phyloP scores from a whole-genome alignment of 2,113 vertebrate genomes.

The Stigmatopora nigra region DNA sequence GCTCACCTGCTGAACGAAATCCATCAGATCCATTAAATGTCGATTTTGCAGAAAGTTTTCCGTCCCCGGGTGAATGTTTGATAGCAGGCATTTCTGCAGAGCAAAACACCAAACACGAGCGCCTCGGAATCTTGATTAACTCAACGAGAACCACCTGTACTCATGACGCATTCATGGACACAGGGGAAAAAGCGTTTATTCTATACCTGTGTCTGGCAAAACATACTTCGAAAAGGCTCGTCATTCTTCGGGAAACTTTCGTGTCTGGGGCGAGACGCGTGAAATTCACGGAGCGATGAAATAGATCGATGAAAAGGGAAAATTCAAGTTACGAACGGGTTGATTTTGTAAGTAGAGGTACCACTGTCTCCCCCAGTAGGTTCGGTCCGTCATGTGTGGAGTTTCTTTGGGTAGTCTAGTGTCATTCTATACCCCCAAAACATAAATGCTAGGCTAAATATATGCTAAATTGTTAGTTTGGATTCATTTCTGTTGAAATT shows the following conservation, averaged over 20 bases:
- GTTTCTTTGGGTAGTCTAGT: too few species aligned
- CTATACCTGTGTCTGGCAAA: slow-evolving; percentile 3
- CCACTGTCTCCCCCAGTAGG: too few species aligned
- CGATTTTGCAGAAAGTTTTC: not conserved
- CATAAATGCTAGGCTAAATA: too few species aligned
- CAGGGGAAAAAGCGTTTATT: not conserved
- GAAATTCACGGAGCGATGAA: too few species aligned
- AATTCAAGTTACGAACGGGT: too few species aligned
- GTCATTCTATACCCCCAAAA: too few species aligned
- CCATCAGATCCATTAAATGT: not conserved
- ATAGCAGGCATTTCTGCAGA: slow-evolving; percentile 33
- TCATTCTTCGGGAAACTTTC: slow-evolving; percentile 44
- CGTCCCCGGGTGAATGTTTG: slow-evolving; percentile 30
- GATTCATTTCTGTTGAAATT: too few species aligned
- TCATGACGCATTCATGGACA: slow-evolving; percentile 24
- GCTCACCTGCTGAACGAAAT: not conserved
- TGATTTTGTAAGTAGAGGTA: too few species aligned
- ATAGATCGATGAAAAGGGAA: too few species aligned
- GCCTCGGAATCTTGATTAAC: slow-evolving; percentile 48
- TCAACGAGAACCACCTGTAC: slow-evolving; percentile 60
- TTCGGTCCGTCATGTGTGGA: too few species aligned
- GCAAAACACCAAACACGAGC: slow-evolving; percentile 40
- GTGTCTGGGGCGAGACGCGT: too few species aligned
- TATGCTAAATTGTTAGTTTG: too few species aligned
- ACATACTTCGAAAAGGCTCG: slow-evolving; percentile 21